These are phyloP conservation scores for Megastigmus dorsalis DNA, from an alignment of 2,888 invertebrate species.

Conservation along the genomic window DNA sequence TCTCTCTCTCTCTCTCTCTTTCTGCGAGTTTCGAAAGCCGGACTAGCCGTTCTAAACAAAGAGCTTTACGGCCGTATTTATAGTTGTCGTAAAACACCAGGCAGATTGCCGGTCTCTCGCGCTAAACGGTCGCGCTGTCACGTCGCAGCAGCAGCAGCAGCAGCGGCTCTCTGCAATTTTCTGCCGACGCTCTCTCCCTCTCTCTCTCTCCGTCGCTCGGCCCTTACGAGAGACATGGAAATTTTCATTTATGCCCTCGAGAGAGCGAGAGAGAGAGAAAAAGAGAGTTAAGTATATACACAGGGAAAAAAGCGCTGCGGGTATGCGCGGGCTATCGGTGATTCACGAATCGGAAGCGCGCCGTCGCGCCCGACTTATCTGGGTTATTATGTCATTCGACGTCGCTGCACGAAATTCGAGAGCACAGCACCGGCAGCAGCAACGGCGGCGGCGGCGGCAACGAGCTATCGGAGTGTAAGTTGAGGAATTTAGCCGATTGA, in stretches of 20 bases:
- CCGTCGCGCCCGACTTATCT: neutral
- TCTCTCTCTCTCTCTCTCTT: too few relatives aligned
- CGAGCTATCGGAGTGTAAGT: constrained; percentile 1
- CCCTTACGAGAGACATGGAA: too few relatives aligned
- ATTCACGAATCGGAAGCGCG: neutral
- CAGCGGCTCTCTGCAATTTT: constrained; percentile 54
- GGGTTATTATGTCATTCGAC: constrained; percentile 17
- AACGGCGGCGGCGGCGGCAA: too few relatives aligned
- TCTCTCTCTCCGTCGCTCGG: constrained; percentile 48
- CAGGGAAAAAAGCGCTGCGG: too few relatives aligned
- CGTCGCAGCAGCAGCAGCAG: too few relatives aligned
- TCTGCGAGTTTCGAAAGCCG: constrained; percentile 66
- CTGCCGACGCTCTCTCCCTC: constrained; percentile 41
- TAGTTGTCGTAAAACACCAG: constrained; percentile 73
- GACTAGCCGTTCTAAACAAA: constrained; percentile 71
- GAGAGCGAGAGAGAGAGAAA: too few relatives aligned
- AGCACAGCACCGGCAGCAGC: too few relatives aligned
- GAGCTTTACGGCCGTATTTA: constrained; percentile 73
- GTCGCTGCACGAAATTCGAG: neutral
- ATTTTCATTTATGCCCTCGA: too few relatives aligned
- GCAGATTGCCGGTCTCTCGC: constrained; percentile 71
- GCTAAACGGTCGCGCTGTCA: constrained; percentile 61
- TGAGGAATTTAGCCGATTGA: constrained; percentile 18
- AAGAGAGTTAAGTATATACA: too few relatives aligned
- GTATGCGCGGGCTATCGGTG: neutral